Evolutionary conservation across 2,888 invertebrate genomes (phyloP), one percentile per base, ranked within the genome.

Genomic region (Neuroscelio doddi): DNA sequence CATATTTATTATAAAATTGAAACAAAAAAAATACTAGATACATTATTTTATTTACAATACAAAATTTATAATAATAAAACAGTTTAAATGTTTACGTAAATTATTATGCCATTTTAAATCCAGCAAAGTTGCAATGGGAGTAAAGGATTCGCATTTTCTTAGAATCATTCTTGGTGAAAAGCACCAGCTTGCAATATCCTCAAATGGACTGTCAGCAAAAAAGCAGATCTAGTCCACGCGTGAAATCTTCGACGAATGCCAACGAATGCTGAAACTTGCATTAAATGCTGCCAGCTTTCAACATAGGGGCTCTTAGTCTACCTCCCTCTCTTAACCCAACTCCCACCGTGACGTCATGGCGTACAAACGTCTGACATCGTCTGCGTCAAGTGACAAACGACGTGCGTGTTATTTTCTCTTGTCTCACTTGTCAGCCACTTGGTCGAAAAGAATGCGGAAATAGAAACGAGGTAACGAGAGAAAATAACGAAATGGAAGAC

Each of bases 351-450:
- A 3, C 24, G 8, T 38, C 39, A 46, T 10, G 36, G 21, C 47
- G 36, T 47, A n/a, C n/a, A 52, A 59, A 52, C 46, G 46, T 45
- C 42, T 38, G 49, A 17, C 62, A 62, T 57, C 68, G 66, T 68
- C 66, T 73, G 70, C 71, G 68, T 68, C 62, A 52, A 70, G 69
- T 77, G 76, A 77, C 73, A 74, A 76, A 76, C 73, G 74, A 75
- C 70, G 69, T 39, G 65, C 53, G 63, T 69, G 68, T 72, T 69
- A 68, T 67, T 68, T 66, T 63, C 55, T 47, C 42, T 45, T 50
- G 24, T 50, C 38, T 62, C 34, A 24, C 49, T 10, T 41, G 39
- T 26, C 42, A 42, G 41, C 42, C 27, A 29, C 29, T 29, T 15
- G 7, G 29, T 16, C 21, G 32, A 39, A 42, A 52, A 56, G 26